These are phyloP conservation scores for Amniataba percoides DNA, from an alignment of 2,797 vertebrate genomes.

Conservation along the genomic window DNA sequence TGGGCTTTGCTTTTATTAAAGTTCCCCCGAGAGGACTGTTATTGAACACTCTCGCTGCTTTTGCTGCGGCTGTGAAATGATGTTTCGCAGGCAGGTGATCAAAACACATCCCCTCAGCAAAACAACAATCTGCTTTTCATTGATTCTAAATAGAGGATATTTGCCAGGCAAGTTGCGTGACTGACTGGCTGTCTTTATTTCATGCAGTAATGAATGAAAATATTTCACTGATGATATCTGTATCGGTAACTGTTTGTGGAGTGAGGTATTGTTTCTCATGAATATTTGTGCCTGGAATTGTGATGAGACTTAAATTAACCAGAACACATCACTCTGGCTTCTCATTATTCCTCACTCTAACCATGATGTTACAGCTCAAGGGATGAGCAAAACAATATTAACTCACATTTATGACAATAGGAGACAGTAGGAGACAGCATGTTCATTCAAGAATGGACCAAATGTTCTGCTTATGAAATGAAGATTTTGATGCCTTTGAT, in stretches of 20 bases:
- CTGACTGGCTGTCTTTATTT: background rate
- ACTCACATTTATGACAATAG: background rate
- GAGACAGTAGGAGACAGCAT: background rate
- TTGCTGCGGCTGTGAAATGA: slow-evolving; percentile 4
- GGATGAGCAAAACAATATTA: slow-evolving; percentile 18
- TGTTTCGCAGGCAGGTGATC: background rate
- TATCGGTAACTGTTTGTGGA: background rate
- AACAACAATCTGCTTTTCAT: slow-evolving; percentile 4
- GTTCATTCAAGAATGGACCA: slow-evolving; percentile 8
- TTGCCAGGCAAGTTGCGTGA: background rate
- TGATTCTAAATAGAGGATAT: background rate
- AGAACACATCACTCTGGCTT: background rate
- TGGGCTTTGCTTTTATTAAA: slow-evolving; percentile 9
- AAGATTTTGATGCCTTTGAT: slow-evolving; percentile 4
- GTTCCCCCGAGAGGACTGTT: background rate
- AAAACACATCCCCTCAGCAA: slow-evolving; percentile 1
- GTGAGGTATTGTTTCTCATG: background rate
- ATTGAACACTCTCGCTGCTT: background rate
- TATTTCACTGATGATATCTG: background rate
- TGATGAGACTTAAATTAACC: background rate
- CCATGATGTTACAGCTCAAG: slow-evolving; percentile 13
- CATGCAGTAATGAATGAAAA: background rate
- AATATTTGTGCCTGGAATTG: background rate
- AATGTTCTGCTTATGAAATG: slow-evolving; percentile 16
- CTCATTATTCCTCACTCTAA: background rate